A percentile compares a stretch with the other conserved stretches of the same genome.
These are phyloP conservation scores for Molorchus minor DNA, from an alignment of 2,888 invertebrate species.

Conservation along the genomic window DNA sequence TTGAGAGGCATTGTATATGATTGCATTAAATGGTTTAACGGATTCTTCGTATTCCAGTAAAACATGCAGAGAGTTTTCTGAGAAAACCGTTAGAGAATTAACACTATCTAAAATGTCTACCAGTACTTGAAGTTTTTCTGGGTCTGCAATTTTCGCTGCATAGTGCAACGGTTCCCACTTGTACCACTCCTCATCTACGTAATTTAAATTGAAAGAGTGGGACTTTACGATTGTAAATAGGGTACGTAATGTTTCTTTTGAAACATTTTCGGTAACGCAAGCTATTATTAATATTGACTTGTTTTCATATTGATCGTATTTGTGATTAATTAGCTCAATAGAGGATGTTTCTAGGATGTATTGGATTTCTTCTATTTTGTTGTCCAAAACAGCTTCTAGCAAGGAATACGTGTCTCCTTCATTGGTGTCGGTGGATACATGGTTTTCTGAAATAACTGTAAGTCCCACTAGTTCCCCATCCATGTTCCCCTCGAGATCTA, in stretches of 20 bases:
- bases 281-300: conserved; percentile 36
- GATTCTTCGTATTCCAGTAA: conserved; percentile 41
- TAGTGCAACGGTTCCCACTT: conserved; percentile 49
- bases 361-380: conserved; percentile 19
- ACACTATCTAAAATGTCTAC: conserved; percentile 22
- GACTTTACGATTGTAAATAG: conserved; percentile 21
- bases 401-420: not conserved
- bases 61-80: conserved; percentile 49
- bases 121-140: conserved; percentile 36
- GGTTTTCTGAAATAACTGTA: not conserved
- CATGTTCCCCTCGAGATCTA: conserved; percentile 1
- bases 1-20: conserved; percentile 40
- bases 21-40: conserved; percentile 32
- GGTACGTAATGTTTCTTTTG: conserved; percentile 6
- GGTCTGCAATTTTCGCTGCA: conserved; percentile 37
- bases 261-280: conserved; percentile 7
- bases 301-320: conserved; percentile 17
- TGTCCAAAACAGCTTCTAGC: conserved; percentile 24
- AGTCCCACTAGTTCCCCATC: not conserved
- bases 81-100: conserved; percentile 40
- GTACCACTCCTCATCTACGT: conserved; percentile 38
- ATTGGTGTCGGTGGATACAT: not conserved
- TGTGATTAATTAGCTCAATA: conserved; percentile 11
- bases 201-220: conserved; percentile 27
- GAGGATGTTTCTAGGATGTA: conserved; percentile 4